These are phyloP conservation scores for Drosophila chauvacae DNA, from an alignment of 1,140 invertebrate species.

Conservation along the genomic window DNA sequence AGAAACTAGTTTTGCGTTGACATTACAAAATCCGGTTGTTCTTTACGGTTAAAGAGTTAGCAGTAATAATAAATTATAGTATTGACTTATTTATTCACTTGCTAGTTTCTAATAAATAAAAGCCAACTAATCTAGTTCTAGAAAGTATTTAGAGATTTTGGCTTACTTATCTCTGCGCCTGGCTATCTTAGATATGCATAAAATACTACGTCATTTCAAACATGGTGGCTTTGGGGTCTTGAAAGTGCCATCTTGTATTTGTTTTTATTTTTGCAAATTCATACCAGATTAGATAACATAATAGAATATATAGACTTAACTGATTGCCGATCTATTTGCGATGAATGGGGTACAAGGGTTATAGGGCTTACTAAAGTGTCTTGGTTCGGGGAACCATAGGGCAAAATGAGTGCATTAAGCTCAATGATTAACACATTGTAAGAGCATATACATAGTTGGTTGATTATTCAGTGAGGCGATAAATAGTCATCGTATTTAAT, in stretches of 20 bases:
- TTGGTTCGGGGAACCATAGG: not conserved
- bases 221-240: conserved; percentile 22
- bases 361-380: conserved; percentile 29
- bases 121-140: not conserved
- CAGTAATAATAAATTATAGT: not conserved
- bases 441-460: not conserved
- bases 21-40: conserved; percentile 20
- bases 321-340: conserved; percentile 43
- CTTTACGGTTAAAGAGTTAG: not conserved
- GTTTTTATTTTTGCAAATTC: conserved; percentile 29
- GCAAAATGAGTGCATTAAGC: not conserved
- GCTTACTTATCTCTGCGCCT: not conserved
- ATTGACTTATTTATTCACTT: too few species aligned
- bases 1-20: conserved; percentile 33
- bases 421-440: conserved; percentile 5
- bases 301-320: conserved; percentile 29
- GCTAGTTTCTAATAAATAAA: not conserved
- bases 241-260: conserved; percentile 25
- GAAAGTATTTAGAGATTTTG: conserved; percentile 3
- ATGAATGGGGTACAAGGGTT: conserved; percentile 37
- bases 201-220: conserved; percentile 28
- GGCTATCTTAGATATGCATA: conserved; percentile 28
- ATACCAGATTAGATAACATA: conserved; percentile 41
- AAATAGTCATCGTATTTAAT: not conserved
- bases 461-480: not conserved